phyloP scores from a whole-genome alignment of 2,888 invertebrate genomes.

The Thalpophila matura region DNA sequence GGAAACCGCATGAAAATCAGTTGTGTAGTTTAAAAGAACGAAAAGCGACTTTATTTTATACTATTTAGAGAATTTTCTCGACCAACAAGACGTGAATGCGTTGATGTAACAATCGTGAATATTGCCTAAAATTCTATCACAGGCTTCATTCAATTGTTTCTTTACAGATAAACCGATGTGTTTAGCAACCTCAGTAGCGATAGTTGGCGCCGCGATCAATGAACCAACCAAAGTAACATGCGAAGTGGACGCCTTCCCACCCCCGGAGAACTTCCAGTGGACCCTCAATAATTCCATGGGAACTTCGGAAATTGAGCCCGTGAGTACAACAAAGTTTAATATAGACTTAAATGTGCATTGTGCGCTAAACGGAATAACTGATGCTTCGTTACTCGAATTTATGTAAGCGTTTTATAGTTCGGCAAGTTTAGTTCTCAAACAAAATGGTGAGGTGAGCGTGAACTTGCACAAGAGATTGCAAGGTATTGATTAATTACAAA shows the following conservation, averaged over 20 bases:
- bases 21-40: too few relatives aligned
- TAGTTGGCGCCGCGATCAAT: conserved; percentile 96
- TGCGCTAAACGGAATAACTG: conserved; percentile 48
- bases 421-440: conserved; percentile 32
- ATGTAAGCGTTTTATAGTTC: conserved; percentile 17
- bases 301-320: conserved; percentile 92
- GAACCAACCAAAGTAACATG: conserved; percentile 95
- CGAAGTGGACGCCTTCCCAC: conserved; percentile 96
- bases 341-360: conserved; percentile 30
- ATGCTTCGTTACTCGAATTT: conserved; percentile 31
- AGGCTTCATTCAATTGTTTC: not conserved
- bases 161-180: conserved; percentile 95
- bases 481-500: conserved; percentile 5
- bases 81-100: too few relatives aligned
- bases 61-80: too few relatives aligned
- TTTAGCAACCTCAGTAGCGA: conserved; percentile 92
- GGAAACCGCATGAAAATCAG: too few relatives aligned
- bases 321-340: conserved; percentile 65
- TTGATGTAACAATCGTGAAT: not conserved
- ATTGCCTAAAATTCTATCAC: too few relatives aligned
- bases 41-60: too few relatives aligned
- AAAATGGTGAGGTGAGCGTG: conserved; percentile 29
- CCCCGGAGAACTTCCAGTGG: conserved; percentile 96
- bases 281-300: conserved; percentile 97
- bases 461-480: conserved; percentile 4